These are phyloP conservation scores for Cassiopea andromeda DNA, from an alignment of 30 jellyfish, hydroid and myxozoan genomes.

Conservation along the genomic window DNA sequence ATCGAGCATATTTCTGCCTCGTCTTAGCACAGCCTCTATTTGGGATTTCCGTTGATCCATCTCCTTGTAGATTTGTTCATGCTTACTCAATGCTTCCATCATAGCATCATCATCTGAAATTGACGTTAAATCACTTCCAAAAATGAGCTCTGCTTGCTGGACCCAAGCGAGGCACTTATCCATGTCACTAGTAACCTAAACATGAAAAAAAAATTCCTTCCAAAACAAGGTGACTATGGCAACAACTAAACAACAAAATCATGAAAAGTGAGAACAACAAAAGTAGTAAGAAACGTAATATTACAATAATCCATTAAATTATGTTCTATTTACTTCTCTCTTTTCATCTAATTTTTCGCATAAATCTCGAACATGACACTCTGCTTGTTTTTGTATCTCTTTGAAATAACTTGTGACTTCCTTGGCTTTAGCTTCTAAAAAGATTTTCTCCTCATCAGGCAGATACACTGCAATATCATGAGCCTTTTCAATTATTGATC, in stretches of 20 bases:
- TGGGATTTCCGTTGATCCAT: slow-evolving; percentile 53
- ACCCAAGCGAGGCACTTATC: slow-evolving; percentile 75
- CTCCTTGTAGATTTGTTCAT: slow-evolving; percentile 60
- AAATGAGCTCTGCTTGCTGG: slow-evolving; percentile 56
- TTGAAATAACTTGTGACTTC: slow-evolving; percentile 34
- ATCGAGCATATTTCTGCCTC: slow-evolving; percentile 50
- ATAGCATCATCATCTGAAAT: slow-evolving; percentile 76
- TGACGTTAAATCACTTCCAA: slow-evolving; percentile 58
- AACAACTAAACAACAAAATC: not conserved
- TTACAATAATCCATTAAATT: not conserved
- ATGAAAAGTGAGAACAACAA: too few relatives aligned
- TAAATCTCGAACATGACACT: slow-evolving; percentile 35
- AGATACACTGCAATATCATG: not conserved
- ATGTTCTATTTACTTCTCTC: slow-evolving; percentile 12
- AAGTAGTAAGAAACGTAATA: not conserved
- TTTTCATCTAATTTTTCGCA: slow-evolving; percentile 16
- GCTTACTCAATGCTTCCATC: slow-evolving; percentile 76
- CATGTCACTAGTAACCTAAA: slow-evolving; percentile 47
- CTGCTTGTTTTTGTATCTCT: slow-evolving; percentile 43
- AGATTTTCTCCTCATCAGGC: slow-evolving; percentile 30
- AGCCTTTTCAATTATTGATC: slow-evolving; percentile 7
- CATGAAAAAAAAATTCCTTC: not conserved
- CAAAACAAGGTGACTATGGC: not conserved
- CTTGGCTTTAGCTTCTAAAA: slow-evolving; percentile 15
- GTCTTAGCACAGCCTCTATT: slow-evolving; percentile 66